Evolutionary conservation across 2,797 vertebrate genomes (phyloP).

Genomic region (Crotalus adamanteus): DNA sequence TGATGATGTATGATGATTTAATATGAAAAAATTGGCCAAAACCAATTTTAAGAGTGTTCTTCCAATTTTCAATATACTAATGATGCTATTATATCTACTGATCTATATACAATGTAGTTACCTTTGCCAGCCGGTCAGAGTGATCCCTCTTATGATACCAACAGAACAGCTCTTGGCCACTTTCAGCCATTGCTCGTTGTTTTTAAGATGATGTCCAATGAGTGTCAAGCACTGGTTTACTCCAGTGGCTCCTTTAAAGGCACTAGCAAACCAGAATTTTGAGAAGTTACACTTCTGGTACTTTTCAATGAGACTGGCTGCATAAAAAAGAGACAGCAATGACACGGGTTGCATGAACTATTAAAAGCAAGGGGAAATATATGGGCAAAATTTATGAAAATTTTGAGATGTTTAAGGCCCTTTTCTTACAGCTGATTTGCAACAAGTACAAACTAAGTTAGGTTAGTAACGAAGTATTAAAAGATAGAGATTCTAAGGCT

Average conservation of each 20-base stretch:
- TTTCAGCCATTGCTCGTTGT: conserved; percentile 87
- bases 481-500: not conserved
- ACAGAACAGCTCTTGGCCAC: conserved; percentile 72
- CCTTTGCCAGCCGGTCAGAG: conserved; percentile 96
- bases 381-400: not conserved
- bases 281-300: conserved; percentile 81
- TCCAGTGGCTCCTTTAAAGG: conserved; percentile 92
- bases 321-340: conserved; percentile 11
- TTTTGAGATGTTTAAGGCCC: not conserved
- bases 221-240: conserved; percentile 80
- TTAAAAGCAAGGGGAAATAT: not conserved
- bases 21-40: not conserved
- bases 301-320: conserved; percentile 86
- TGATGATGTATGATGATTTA: not conserved
- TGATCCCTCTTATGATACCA: conserved; percentile 79
- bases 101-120: conserved; percentile 52
- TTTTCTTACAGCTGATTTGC: not conserved
- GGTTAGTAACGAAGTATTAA: not conserved
- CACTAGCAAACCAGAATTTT: conserved; percentile 89
- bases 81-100: not conserved
- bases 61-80: not conserved
- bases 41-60: not conserved
- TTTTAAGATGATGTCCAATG: conserved; percentile 87
- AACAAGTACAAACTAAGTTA: not conserved
- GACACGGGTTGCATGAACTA: not conserved